Evolutionary conservation across 2,888 invertebrate species (phyloP), one percentile per base, ranked within the genome.

Genomic region (Rhagium mordax): DNA sequence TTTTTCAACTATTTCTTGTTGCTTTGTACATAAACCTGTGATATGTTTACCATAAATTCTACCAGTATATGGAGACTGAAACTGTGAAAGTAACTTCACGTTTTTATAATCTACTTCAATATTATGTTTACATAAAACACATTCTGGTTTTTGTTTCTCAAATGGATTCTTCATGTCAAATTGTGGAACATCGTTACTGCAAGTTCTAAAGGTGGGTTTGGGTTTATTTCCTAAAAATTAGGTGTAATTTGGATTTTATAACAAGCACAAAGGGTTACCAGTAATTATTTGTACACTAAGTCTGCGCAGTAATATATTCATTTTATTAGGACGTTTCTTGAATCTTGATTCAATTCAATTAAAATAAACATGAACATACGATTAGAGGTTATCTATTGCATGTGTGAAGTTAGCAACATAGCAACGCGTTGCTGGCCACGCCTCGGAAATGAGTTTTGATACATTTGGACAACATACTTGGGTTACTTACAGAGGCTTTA

Each of bases 61-160:
- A 0, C 99, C 99, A 0, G 99, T 98, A 85, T 95, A 97, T 0
- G 96, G 94, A 33, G 98, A 99, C 84, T 98, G 95, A 87, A 99
- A 99, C 86, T 99, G 98, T 0, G 97, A 96, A 4, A 99, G 88
- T 3, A 99, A 88, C 81, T 96, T 92, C 0, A 94, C 92, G 88
- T 99, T 99, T 88, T 98, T 98, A 85, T 96, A 98, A 86, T 96
- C 92, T 0, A 96, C 94, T 0, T 90, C 90, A n/a, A 98, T 93
- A 33, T 94, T 91, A 74, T 94, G 86, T 87, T 93, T 92, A 86
- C 98, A 98, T 8, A 98, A 88, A 79, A 98, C 92, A 85, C 98
- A 98, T 77, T 90, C 87, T 20, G 88, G 89, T 73, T 89, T 91
- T 75, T 95, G 94, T 82, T 93, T 94, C 84, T 92, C 90, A 84